Base-by-base conservation (phyloP, 2,797 vertebrate species). In the Rallus crepitans region DNA sequence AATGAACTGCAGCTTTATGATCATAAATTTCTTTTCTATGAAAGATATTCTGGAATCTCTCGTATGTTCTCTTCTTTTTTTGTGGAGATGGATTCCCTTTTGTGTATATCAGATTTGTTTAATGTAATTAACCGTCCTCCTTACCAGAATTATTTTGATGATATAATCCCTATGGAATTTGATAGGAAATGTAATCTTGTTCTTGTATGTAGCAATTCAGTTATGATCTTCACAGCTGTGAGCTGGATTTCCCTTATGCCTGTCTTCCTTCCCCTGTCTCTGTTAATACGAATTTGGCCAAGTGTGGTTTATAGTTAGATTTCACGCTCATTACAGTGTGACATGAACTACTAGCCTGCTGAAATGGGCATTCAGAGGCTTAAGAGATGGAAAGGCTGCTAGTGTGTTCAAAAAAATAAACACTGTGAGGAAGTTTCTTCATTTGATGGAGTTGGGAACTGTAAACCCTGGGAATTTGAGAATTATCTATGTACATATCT, bases 301-400 rank as follows among this genome's bases (percentile, higher is more conserved):
- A 88, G 60, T 79, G 91, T 96, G 92, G 90, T 96, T 96, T 97
- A 85, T 68, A 57, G 84, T 94, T 94, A 31, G 91, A 96, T 97
- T 97, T 97, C 96, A 94, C 13, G 89, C 90, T 96, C 33, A 35
- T 97, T 96, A 93, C 71, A 81, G 77, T 94, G 93, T 96, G 95
- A 94, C 93, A 39, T 12, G 85, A 93, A 79, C 50, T 87, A 91
- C 92, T 92, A 79, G 82, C 82, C 83, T 89, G 77, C 92, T 96
- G 92, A 94, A 96, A 89, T 31, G 83, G 86, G 60, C 90, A 85
- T 87, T 92, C 83, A 92, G 81, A 82, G 78, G 37, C 64, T 82
- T 69, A 56, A 73, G 53, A 90, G 71, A 42, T 4, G 12, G 91
- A 66, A 79, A 63, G 52, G 59, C 70, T 88, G 73, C 79, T 81